These are phyloP conservation scores for Equus przewalskii DNA, from an alignment of 2,113 vertebrate genomes.

Conservation along the genomic window DNA sequence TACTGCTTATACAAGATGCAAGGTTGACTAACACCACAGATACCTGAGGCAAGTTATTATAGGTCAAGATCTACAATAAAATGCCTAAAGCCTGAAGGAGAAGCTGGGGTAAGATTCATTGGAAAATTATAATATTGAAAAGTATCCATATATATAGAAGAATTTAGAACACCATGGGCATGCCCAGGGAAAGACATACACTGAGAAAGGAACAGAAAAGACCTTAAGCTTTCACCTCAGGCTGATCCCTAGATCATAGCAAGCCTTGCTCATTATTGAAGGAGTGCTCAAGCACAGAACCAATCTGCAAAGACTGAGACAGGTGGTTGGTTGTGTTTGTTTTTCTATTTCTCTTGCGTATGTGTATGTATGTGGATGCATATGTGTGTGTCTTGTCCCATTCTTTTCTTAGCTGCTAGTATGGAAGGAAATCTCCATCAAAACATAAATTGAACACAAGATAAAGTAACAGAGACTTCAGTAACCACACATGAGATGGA, in stretches of 20 bases:
- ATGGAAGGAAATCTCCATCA: not conserved
- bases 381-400: not conserved
- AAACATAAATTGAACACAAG: not conserved
- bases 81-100: not conserved
- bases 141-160: not conserved
- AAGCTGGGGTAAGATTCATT: not conserved
- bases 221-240: not conserved
- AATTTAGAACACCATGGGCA: not conserved
- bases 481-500: not conserved
- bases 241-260: not conserved
- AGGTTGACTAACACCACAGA: not conserved
- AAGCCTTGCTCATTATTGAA: not conserved
- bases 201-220: not conserved
- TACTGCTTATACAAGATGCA: not conserved
- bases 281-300: not conserved
- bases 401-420: not conserved
- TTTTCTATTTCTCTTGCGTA: not conserved
- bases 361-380: not conserved
- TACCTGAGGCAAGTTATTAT: not conserved
- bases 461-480: not conserved
- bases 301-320: not conserved
- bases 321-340: not conserved
- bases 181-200: not conserved
- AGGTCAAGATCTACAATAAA: not conserved
- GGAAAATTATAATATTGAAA: not conserved